phyloP scores from a whole-genome alignment of 92 coral and sea anemone genomes.

The Epizoanthus ramosus region DNA sequence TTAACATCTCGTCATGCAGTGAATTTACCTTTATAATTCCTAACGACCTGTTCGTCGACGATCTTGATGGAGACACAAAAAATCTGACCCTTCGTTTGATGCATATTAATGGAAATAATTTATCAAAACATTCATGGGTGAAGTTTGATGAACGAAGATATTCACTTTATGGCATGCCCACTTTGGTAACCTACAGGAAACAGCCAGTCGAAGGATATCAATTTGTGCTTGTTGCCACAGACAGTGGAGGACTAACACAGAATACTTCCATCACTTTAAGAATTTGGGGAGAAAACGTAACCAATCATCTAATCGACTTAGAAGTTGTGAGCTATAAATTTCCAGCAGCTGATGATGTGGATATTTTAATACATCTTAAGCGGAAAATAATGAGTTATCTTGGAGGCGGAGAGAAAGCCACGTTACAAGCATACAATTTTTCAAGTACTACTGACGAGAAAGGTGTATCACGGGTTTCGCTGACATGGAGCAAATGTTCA shows the following conservation, averaged over 20 bases:
- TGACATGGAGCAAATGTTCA: constrained; percentile 55
- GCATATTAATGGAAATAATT: constrained; percentile 1
- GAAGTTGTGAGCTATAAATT: constrained; percentile 3
- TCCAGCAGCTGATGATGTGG: constrained; percentile 1
- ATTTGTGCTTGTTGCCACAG: constrained; percentile 46
- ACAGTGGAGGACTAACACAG: constrained; percentile 33
- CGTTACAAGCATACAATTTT: not conserved
- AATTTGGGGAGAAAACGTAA: not conserved
- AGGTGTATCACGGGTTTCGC: not conserved
- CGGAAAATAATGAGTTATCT: constrained; percentile 13
- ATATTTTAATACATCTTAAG: not conserved
- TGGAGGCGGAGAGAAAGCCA: constrained; percentile 9
- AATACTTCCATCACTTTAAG: constrained; percentile 32
- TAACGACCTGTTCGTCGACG: constrained; percentile 37
- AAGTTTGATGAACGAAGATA: constrained; percentile 19
- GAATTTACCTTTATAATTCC: constrained; percentile 39
- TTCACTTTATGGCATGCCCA: constrained; percentile 43
- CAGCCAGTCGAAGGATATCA: constrained; percentile 51
- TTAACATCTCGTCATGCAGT: constrained; percentile 38
- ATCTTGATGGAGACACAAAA: constrained; percentile 45
- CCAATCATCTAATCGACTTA: constrained; percentile 18
- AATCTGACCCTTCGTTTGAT: constrained; percentile 36
- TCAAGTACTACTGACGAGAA: not conserved
- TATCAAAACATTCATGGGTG: constrained; percentile 38
- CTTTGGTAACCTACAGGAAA: constrained; percentile 9